phyloP scores from a whole-genome alignment of 2,888 invertebrate species.

The Archaeoteleia sp. region DNA sequence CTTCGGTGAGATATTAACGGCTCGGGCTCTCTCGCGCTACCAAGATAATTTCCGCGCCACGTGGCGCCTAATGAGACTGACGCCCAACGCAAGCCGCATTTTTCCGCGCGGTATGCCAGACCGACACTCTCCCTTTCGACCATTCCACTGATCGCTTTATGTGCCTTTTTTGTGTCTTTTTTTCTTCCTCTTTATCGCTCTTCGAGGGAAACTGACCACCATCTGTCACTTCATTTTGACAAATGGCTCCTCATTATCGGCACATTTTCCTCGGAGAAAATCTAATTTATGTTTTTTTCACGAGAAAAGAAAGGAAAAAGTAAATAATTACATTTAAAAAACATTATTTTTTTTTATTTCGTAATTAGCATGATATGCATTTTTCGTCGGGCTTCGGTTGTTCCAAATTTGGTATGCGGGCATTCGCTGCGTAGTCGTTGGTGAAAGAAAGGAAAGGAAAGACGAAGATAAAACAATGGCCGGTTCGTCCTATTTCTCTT shows the following conservation, averaged over 20 bases:
- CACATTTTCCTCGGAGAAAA: constrained; percentile 24
- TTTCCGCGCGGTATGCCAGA: constrained; percentile 50
- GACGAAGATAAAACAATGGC: too few species aligned
- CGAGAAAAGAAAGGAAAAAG: constrained; percentile 21
- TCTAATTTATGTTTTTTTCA: constrained; percentile 33
- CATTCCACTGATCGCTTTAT: constrained; percentile 4
- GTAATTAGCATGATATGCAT: too few species aligned
- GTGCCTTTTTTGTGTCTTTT: constrained; percentile 7
- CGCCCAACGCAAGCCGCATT: constrained; percentile 52
- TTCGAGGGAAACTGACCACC: constrained; percentile 31
- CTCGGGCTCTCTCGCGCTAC: constrained; percentile 57
- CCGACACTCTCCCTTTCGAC: constrained; percentile 26
- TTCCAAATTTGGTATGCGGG: too few species aligned
- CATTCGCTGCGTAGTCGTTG: too few species aligned
- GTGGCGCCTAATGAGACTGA: constrained; percentile 67
- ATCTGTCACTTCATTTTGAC: constrained; percentile 55
- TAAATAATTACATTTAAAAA: too few species aligned
- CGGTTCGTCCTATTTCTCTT: too few species aligned
- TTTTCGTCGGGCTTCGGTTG: too few species aligned
- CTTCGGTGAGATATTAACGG: constrained; percentile 56
- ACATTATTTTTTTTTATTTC: too few species aligned
- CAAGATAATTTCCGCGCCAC: constrained; percentile 68
- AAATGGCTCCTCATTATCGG: constrained; percentile 52
- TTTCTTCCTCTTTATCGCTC: constrained; percentile 14
- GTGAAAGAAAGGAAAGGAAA: too few species aligned